Base-by-base conservation (phyloP, 2,113 vertebrate genomes). In the Ibidorhyncha struthersii region DNA sequence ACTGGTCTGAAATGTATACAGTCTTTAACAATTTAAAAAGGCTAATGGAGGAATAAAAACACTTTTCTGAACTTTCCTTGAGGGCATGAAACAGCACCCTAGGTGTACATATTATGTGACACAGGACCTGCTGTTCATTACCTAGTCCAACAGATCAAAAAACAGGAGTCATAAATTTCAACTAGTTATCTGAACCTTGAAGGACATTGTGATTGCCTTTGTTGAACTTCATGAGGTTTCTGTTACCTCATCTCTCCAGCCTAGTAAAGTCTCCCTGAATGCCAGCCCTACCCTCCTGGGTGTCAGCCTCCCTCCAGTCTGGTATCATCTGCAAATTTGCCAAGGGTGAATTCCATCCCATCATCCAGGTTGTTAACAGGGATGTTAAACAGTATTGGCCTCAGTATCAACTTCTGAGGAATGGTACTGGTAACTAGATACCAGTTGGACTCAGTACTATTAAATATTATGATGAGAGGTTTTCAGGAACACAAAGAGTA, bases 241-340 rank as follows among this genome's bases (percentile, higher is more conserved):
- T 27, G 4, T 38, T 74, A 21, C 22, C 6, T 71, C 43, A 29
- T 22, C 10, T 41, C 40, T 73, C 27, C 36, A 65, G 25, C 19
- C 7, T 50, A 7, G 34, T 40, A 15, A 70, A 56, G 4, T 22
- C 40, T 63, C 74, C 9, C 7, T n/a, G 34, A 76, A 70, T 2
- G 5, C 8, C 25, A 70, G 14, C 19, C 17, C 9, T 40, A 47
- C 34, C 6, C 4, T 59, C 30, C 2, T 0, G 13, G 11, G 8
- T 50, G 12, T 45, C n/a, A 82, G 4, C 17, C 20, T 73, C 18
- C 8, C 25, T 59, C 34, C 38, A 53, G 9, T 41, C 43, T 53
- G 43, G 14, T 71, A 34, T 34, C 30, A 43, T 11, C 40, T 47
- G 26, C 0, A 2, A 79, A 62, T 74, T 88, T 84, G 47, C 15